These are phyloP conservation scores for Poeciliopsis retropinna DNA, from an alignment of 2,113 vertebrate species.

Conservation along the genomic window DNA sequence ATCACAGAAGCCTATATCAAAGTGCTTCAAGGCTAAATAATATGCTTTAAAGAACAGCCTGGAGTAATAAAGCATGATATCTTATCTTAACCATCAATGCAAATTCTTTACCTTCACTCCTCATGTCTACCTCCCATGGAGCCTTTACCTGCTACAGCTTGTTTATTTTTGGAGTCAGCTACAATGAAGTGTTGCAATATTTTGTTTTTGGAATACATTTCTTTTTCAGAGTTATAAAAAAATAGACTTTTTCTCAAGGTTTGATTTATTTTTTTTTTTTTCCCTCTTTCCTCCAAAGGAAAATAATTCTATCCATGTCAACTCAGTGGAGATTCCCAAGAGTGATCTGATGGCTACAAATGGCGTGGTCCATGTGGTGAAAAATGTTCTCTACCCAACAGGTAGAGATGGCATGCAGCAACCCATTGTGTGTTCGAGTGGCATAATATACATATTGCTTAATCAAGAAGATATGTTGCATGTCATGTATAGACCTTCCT, in stretches of 20 bases:
- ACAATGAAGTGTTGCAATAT: background rate
- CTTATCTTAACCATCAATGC: conserved; percentile 25
- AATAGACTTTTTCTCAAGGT: background rate
- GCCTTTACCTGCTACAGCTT: background rate
- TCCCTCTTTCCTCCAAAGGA: conserved; percentile 73
- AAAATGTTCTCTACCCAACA: conserved; percentile 91
- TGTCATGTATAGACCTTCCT: conserved; percentile 83
- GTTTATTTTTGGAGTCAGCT: background rate
- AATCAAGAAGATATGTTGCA: background rate
- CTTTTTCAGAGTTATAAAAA: background rate
- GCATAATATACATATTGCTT: background rate
- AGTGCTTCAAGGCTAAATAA: conserved; percentile 27
- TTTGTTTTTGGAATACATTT: background rate
- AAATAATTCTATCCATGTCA: conserved; percentile 89
- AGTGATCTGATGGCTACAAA: conserved; percentile 94
- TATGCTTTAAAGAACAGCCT: conserved; percentile 26
- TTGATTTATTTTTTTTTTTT: background rate
- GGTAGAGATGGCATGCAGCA: conserved; percentile 70
- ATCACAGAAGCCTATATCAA: conserved; percentile 14
- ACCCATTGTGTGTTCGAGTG: background rate
- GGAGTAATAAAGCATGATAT: conserved; percentile 19
- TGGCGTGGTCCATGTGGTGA: conserved; percentile 93
- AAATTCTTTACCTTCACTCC: conserved; percentile 1
- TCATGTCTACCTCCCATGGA: background rate
- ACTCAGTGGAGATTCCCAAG: conserved; percentile 87